Percentiles rank a stretch among this genome's conserved stretches.
Evolutionary conservation across 2,888 invertebrate genomes (phyloP).

Genomic region (Pecten maximus): DNA sequence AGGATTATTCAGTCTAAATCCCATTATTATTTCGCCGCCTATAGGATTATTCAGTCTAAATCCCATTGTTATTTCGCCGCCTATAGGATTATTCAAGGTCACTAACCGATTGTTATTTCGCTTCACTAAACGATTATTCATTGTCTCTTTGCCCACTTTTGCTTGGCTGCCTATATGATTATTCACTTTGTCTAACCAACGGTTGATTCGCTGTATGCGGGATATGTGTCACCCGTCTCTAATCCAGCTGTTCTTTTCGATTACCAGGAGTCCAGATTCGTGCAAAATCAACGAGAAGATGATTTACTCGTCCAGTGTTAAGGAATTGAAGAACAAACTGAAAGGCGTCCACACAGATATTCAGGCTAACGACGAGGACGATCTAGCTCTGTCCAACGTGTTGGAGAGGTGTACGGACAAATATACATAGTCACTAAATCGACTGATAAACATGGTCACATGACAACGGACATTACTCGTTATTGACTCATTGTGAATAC

Average conservation of each 20-base stretch:
- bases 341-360: conserved; percentile 98
- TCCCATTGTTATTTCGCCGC: not conserved
- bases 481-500: not conserved
- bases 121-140: too few relatives aligned
- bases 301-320: conserved; percentile 94
- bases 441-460: not conserved
- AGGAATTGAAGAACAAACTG: conserved; percentile 97
- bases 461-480: not conserved
- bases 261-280: conserved; percentile 93
- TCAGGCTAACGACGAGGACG: conserved; percentile 96
- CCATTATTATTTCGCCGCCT: too few relatives aligned
- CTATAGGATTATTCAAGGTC: too few relatives aligned
- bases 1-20: too few relatives aligned
- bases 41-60: too few relatives aligned
- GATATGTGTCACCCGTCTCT: too few relatives aligned
- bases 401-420: conserved; percentile 68
- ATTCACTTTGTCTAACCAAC: too few relatives aligned
- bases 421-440: not conserved
- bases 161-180: too few relatives aligned
- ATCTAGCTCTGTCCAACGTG: conserved; percentile 83
- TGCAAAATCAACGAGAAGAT: conserved; percentile 94
- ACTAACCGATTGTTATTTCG: too few relatives aligned
- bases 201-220: too few relatives aligned
- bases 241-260: too few relatives aligned
- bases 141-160: too few relatives aligned